Base-by-base conservation (phyloP, 2,797 vertebrate genomes). In the Sebastes itinus region DNA sequence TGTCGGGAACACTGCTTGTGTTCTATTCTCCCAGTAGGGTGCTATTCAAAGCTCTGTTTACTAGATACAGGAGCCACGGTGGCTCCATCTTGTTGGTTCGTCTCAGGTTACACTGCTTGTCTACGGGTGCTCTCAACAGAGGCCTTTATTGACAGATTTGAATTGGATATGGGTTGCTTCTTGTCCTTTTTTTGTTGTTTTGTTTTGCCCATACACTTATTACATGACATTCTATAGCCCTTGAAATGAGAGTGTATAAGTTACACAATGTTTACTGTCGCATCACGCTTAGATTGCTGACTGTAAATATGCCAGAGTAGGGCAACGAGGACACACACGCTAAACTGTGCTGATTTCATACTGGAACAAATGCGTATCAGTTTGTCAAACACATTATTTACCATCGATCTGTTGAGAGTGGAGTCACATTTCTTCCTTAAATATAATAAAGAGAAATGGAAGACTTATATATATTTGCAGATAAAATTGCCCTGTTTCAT, bases 41-140 rank as follows among this genome's bases (percentile, higher is more conserved):
- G 81, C 83, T 78, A 68, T 84, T 88, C 83, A 75, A 65, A 22
- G 66, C 83, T 90, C 88, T 93, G 90, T 94, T 93, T 86, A 91
- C 90, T 82, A 87, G 89, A 90, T 82, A 90, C 87, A 71, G 81
- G 78, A 80, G 80, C 80, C 14, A 28, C 72, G 71, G 35, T 80
- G 92, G 87, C 86, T 85, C 78, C 78, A 64, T 71, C 68, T 80
- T 54, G 27, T 77, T 60, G 65, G 64, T 58, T 22, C 1, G n/a
- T 80, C 84, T 95, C 88, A 55, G 79, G 88, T 94, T 94, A 85
- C 92, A 78, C 11, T 22, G 30, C 55, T 82, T 83, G 55, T 76
- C 74, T 78, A 68, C 63, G 78, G 68, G 72, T 73, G 62, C 84
- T 83, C 82, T 86, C 60, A 84, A 49, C 23, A 55, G 38, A 76